These are phyloP conservation scores for Haemorhous mexicanus DNA, from an alignment of 2,113 vertebrate species.

Conservation along the genomic window DNA sequence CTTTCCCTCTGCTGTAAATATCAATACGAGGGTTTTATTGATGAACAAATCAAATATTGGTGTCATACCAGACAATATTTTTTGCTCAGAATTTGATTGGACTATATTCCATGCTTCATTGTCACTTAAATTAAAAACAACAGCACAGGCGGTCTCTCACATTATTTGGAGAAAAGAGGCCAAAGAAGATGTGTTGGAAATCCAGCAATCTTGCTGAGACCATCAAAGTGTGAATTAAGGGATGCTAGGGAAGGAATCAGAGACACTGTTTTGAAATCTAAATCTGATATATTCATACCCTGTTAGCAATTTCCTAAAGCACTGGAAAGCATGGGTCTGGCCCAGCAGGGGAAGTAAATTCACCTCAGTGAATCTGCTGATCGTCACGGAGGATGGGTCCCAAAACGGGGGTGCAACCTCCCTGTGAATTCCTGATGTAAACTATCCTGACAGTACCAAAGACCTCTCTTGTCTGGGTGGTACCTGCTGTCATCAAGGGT, in stretches of 20 bases:
- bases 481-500: rapidly evolving
- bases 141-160: background rate
- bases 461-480: background rate
- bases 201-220: background rate
- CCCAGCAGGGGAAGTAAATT: background rate
- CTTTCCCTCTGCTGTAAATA: background rate
- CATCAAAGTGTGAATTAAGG: background rate
- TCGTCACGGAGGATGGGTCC: background rate
- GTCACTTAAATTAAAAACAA: background rate
- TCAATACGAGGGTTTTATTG: background rate
- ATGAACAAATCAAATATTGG: background rate
- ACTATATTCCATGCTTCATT: background rate
- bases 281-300: background rate
- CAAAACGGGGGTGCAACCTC: background rate
- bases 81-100: background rate
- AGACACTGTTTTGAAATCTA: background rate
- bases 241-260: background rate
- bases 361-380: background rate
- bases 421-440: rapidly evolving
- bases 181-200: background rate
- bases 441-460: background rate
- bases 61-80: background rate
- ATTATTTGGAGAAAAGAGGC: background rate
- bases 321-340: background rate
- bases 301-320: background rate